Percentiles rank a stretch among this genome's conserved stretches.
Evolutionary conservation across 2,797 vertebrate genomes (phyloP).

Genomic region (Pachyuromys duprasi): DNA sequence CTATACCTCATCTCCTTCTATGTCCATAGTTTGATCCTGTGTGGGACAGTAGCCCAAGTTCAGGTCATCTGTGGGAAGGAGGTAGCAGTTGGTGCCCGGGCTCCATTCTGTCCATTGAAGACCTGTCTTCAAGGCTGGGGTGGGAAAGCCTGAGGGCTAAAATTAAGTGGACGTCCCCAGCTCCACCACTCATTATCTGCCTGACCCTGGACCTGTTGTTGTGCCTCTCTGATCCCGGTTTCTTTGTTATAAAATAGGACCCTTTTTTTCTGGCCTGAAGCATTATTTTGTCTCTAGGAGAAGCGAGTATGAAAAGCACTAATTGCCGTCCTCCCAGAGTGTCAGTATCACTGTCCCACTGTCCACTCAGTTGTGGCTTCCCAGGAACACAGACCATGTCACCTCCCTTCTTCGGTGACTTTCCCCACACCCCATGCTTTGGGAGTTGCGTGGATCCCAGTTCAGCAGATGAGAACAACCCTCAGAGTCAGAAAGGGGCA

Average conservation of each 20-base stretch:
- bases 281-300: neutral
- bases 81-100: neutral
- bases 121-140: neutral
- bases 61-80: neutral
- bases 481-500: neutral
- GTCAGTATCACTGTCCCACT: neutral
- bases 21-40: neutral
- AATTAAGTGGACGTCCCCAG: neutral
- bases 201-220: neutral
- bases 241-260: neutral
- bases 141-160: neutral
- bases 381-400: rapidly evolving
- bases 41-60: neutral
- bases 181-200: neutral
- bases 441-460: rapidly evolving
- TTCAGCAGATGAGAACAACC: neutral
- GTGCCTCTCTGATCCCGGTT: conserved; percentile 6
- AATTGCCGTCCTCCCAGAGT: rapidly evolving
- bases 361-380: neutral
- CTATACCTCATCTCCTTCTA: neutral
- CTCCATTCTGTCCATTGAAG: neutral
- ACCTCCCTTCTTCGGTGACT: neutral
- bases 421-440: neutral
- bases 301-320: neutral
- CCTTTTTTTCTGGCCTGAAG: neutral